These are phyloP conservation scores for Diacarnus erythraeanus DNA, from an alignment of 37 sponge, comb jelly and placozoan genomes.

Conservation along the genomic window DNA sequence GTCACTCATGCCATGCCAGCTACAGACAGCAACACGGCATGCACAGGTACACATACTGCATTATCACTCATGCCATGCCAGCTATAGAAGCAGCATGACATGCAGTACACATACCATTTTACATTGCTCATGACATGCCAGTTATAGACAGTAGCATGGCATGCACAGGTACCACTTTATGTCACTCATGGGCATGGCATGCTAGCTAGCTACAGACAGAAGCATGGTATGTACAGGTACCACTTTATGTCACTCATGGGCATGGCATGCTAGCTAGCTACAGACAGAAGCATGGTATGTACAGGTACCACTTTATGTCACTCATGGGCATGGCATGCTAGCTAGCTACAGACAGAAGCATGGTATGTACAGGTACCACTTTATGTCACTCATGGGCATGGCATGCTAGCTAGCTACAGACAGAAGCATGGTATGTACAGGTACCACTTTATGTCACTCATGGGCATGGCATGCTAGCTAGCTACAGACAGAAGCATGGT, in stretches of 20 bases:
- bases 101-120: constrained; percentile 19
- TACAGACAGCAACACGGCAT: neutral
- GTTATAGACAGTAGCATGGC: neutral
- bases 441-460: too few relatives aligned
- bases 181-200: too few relatives aligned
- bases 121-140: constrained; percentile 2
- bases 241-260: constrained; percentile 11
- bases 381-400: too few relatives aligned
- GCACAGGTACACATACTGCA: constrained; percentile 43
- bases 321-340: too few relatives aligned
- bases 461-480: neutral
- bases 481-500: neutral
- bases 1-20: constrained; percentile 5
- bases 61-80: too few relatives aligned
- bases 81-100: too few relatives aligned
- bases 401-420: neutral
- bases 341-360: neutral
- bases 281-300: neutral
- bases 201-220: neutral
- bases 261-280: constrained; percentile 6
- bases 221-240: constrained; percentile 14
- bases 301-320: constrained; percentile 35
- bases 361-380: constrained; percentile 25
- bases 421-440: neutral
- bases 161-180: constrained; percentile 36